Conservation (phyloP, 2,113 vertebrate species). For the Rhineura floridana region DNA sequence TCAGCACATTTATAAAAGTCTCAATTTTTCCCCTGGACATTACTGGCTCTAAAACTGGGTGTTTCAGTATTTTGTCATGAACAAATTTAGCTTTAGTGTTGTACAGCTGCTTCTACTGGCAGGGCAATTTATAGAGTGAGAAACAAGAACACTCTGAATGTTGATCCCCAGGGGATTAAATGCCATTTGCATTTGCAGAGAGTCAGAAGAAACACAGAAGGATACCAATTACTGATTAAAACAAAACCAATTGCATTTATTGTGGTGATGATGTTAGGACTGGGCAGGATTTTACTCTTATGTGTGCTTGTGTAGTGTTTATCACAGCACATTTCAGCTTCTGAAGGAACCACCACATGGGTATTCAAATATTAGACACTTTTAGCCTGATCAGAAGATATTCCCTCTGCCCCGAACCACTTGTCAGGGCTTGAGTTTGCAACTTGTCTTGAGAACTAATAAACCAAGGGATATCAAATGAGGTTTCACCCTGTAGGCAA, state of each 20-base stretch:
- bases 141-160: slow-evolving; percentile 56
- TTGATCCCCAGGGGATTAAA: slow-evolving; percentile 42
- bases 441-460: too few relatives aligned
- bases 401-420: neutral
- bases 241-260: neutral
- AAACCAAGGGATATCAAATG: too few relatives aligned
- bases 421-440: neutral
- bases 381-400: neutral
- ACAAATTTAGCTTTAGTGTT: neutral
- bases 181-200: neutral
- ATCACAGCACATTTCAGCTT: neutral
- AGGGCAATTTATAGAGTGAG: slow-evolving; percentile 59
- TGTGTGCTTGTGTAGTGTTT: neutral
- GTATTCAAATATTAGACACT: neutral
- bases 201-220: neutral
- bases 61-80: slow-evolving; percentile 36
- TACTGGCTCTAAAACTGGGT: slow-evolving; percentile 50
- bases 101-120: slow-evolving; percentile 45
- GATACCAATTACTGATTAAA: neutral
- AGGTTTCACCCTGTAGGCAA: too few relatives aligned
- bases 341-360: neutral
- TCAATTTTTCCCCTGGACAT: slow-evolving; percentile 29
- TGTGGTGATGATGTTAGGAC: too few relatives aligned
- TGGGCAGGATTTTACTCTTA: neutral
- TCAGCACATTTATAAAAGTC: slow-evolving; percentile 61